A percentile compares a stretch with the other conserved stretches of the same genome.
These are phyloP conservation scores for Lipotes vexillifer DNA, from an alignment of 2,113 vertebrate species.

Conservation along the genomic window DNA sequence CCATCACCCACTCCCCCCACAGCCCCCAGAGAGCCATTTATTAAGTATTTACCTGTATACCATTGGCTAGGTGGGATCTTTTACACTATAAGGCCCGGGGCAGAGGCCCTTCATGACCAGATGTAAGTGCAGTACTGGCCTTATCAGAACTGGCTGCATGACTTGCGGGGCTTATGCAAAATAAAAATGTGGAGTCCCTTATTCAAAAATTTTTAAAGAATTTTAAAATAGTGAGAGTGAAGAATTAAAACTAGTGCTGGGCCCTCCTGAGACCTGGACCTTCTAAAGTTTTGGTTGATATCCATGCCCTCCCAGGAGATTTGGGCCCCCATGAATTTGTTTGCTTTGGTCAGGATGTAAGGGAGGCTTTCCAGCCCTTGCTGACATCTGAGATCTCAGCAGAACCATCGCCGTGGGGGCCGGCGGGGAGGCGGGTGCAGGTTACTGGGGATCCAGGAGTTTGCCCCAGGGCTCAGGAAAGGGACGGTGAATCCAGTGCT, in stretches of 20 bases:
- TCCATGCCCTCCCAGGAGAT: background rate
- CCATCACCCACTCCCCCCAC: background rate
- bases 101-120: background rate
- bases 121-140: background rate
- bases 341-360: background rate
- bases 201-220: background rate
- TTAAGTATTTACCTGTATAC: background rate
- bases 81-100: background rate
- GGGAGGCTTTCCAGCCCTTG: background rate
- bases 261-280: background rate
- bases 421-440: accelerated
- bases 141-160: background rate
- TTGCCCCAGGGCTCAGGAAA: background rate
- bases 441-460: background rate
- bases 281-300: background rate
- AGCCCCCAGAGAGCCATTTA: background rate
- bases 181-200: background rate
- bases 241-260: background rate
- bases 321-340: background rate
- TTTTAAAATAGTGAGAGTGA: background rate
- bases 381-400: background rate
- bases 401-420: background rate
- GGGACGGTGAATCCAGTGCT: background rate
- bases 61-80: background rate
- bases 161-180: background rate